Conservation (phyloP, 1,140 invertebrate species). For the Pogonus chalceus region DNA sequence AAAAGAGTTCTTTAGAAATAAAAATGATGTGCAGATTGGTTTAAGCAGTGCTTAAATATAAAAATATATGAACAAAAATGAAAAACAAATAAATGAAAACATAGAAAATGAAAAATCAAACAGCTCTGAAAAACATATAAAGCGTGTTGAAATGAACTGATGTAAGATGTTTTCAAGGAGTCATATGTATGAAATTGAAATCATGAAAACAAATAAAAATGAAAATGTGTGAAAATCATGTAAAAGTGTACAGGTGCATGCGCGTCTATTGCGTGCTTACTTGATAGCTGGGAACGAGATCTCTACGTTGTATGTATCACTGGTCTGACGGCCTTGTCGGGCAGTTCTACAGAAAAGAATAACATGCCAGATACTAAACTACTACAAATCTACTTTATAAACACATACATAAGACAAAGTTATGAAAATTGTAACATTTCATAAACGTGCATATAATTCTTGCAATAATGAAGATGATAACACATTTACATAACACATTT, state of each 20-base stretch:
- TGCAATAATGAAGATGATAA: too few relatives aligned
- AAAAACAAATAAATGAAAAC: too few relatives aligned
- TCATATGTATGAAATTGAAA: neutral
- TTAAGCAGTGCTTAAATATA: too few relatives aligned
- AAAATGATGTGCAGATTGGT: too few relatives aligned
- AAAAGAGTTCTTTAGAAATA: too few relatives aligned
- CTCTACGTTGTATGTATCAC: conserved; percentile 79
- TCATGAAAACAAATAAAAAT: neutral
- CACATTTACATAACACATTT: too few relatives aligned
- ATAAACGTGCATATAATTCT: neutral
- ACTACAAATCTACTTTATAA: conserved; percentile 18
- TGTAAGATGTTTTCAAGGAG: too few relatives aligned
- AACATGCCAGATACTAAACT: conserved; percentile 29
- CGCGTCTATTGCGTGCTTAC: conserved; percentile 51
- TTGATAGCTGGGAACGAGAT: conserved; percentile 85
- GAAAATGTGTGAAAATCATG: conserved; percentile 11
- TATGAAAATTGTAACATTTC: neutral
- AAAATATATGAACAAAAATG: too few relatives aligned
- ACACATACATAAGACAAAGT: conserved; percentile 13
- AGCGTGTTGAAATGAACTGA: too few relatives aligned
- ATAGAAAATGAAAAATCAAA: too few relatives aligned
- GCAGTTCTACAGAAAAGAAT: conserved; percentile 32
- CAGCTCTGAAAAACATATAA: too few relatives aligned
- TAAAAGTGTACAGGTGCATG: conserved; percentile 20
- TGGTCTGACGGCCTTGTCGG: conserved; percentile 55